Evolutionary conservation across 2,113 vertebrate genomes (phyloP).

Genomic region (Chroicocephalus ridibundus): DNA sequence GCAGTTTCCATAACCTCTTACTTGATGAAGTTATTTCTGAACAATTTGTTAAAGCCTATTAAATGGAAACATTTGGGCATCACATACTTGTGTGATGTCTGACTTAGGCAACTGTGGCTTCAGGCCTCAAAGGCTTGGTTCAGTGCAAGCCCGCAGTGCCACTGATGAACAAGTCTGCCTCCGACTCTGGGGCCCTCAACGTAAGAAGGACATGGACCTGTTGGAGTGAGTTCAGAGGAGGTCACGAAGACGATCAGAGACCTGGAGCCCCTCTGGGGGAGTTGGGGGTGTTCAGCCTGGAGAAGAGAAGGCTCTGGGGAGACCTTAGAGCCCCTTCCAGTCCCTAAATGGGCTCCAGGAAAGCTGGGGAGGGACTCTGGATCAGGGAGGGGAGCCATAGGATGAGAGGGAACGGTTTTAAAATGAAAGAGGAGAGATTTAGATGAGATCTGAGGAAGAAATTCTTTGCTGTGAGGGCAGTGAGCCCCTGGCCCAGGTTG

Average conservation of each 20-base stretch:
- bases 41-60: slow-evolving; percentile 33
- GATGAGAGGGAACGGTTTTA: rapidly evolving
- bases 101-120: background rate
- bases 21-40: slow-evolving; percentile 42
- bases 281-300: background rate
- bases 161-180: background rate
- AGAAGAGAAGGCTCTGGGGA: background rate
- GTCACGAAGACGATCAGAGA: background rate
- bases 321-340: background rate
- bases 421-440: background rate
- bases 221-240: background rate
- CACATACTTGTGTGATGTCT: background rate
- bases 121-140: background rate
- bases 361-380: background rate
- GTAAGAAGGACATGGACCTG: background rate
- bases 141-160: background rate
- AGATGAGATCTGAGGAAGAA: background rate
- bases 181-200: background rate
- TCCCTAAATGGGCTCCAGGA: background rate
- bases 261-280: background rate
- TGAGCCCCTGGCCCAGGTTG: background rate
- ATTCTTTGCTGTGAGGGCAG: background rate
- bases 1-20: slow-evolving; percentile 29
- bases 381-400: background rate
- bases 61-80: background rate